Evolutionary conservation across 2,113 vertebrate genomes (phyloP).

Genomic region (Psittacula cyanocephala): DNA sequence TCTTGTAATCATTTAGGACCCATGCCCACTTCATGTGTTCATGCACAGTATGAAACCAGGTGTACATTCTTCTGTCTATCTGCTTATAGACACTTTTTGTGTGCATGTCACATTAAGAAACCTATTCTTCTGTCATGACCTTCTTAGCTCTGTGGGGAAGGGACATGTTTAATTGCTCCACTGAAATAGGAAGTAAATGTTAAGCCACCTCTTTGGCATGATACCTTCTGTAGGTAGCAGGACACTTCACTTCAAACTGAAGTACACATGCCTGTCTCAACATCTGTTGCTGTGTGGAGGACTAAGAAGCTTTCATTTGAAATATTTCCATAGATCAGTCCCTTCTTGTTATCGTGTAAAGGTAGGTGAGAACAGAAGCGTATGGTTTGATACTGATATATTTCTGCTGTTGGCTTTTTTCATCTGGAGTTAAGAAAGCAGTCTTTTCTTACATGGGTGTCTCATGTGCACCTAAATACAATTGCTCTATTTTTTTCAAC

Average conservation of each 20-base stretch:
- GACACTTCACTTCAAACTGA: not conserved
- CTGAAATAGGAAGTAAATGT: not conserved
- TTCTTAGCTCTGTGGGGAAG: not conserved
- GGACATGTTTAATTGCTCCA: not conserved
- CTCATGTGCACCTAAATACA: not conserved
- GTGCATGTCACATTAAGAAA: not conserved
- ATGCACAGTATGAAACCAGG: not conserved
- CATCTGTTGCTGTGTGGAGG: not conserved
- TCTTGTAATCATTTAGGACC: not conserved
- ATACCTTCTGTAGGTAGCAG: not conserved
- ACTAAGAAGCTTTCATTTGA: not conserved
- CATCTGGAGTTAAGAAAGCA: not conserved
- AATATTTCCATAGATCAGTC: not conserved
- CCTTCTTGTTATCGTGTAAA: not conserved
- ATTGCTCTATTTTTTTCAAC: not conserved
- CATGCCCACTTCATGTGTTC: not conserved
- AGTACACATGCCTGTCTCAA: not conserved
- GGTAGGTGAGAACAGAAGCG: not conserved
- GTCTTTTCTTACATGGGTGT: not conserved
- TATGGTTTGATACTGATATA: not conserved
- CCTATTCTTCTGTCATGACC: not conserved
- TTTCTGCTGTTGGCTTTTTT: not conserved
- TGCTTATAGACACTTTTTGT: not conserved
- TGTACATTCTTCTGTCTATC: not conserved
- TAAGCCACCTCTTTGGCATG: not conserved